Conservation (phyloP, 2,888 invertebrate genomes). For the Neuroscelio doddi region DNA sequence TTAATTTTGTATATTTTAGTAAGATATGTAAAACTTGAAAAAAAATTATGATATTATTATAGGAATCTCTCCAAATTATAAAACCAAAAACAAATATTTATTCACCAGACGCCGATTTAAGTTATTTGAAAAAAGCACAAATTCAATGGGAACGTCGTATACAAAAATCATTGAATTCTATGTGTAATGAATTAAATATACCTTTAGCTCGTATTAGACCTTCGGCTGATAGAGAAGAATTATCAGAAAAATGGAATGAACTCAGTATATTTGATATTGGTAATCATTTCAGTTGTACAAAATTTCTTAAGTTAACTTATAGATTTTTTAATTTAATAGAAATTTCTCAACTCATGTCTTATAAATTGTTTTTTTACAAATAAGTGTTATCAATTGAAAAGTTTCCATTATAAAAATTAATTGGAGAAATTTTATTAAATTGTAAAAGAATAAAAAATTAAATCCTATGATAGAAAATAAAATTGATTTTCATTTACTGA, state of each 20-base stretch:
- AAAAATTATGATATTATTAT: background rate
- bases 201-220: slow-evolving; percentile 85
- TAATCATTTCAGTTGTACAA: too few relatives aligned
- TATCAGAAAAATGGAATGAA: slow-evolving; percentile 92
- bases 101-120: slow-evolving; percentile 59
- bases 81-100: slow-evolving; percentile 41
- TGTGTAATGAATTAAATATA: slow-evolving; percentile 92
- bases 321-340: slow-evolving; percentile 22
- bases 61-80: slow-evolving; percentile 26
- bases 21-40: too few relatives aligned
- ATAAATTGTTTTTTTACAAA: background rate
- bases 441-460: too few relatives aligned
- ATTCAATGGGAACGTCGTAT: slow-evolving; percentile 95
- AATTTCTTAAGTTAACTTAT: too few relatives aligned
- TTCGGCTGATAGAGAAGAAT: slow-evolving; percentile 85
- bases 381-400: too few relatives aligned
- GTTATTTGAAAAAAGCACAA: slow-evolving; percentile 88
- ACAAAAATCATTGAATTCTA: slow-evolving; percentile 94
- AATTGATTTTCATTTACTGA: too few relatives aligned
- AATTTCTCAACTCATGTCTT: background rate
- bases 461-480: too few relatives aligned
- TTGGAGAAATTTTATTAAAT: too few relatives aligned
- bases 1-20: too few relatives aligned
- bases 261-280: slow-evolving; percentile 92
- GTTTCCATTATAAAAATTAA: too few relatives aligned